These are phyloP conservation scores for Nesoenas mayeri DNA, from an alignment of 2,113 vertebrate species.

Conservation along the genomic window DNA sequence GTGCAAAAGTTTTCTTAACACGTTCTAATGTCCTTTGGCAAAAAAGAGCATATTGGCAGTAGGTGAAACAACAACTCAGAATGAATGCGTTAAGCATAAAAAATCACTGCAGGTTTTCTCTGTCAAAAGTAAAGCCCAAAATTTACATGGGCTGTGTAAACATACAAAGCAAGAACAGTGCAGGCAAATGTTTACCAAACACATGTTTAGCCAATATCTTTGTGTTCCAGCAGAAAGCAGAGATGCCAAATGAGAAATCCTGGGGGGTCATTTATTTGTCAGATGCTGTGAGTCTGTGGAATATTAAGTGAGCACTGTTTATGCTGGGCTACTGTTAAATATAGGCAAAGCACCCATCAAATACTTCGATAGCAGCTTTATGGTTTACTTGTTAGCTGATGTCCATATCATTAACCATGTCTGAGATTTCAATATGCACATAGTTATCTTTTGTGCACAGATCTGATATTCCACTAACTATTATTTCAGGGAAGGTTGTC, in stretches of 20 bases:
- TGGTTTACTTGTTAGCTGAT: not conserved
- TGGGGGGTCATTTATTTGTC: not conserved
- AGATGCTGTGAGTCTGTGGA: not conserved
- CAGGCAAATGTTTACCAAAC: not conserved
- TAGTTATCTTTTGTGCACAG: not conserved
- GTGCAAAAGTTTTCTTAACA: not conserved
- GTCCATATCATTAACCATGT: not conserved
- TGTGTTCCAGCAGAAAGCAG: not conserved
- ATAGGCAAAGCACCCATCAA: not conserved
- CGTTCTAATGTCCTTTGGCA: not conserved
- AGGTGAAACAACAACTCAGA: not conserved
- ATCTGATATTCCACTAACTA: not conserved
- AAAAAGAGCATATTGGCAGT: not conserved
- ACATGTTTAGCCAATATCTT: not conserved
- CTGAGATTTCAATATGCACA: not conserved
- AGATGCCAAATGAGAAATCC: not conserved
- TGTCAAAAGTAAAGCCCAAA: not conserved
- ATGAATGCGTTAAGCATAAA: not conserved
- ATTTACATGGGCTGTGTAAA: slow-evolving; percentile 11
- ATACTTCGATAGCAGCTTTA: not conserved
- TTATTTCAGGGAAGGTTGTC: not conserved
- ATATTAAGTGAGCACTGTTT: not conserved
- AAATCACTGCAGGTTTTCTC: not conserved
- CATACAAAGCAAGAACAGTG: not conserved
- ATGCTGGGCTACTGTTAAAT: not conserved